A percentile compares a stretch with the other conserved stretches of the same genome.
phyloP scores from a whole-genome alignment of 2,888 invertebrate species.

The Apotomis turbidana region DNA sequence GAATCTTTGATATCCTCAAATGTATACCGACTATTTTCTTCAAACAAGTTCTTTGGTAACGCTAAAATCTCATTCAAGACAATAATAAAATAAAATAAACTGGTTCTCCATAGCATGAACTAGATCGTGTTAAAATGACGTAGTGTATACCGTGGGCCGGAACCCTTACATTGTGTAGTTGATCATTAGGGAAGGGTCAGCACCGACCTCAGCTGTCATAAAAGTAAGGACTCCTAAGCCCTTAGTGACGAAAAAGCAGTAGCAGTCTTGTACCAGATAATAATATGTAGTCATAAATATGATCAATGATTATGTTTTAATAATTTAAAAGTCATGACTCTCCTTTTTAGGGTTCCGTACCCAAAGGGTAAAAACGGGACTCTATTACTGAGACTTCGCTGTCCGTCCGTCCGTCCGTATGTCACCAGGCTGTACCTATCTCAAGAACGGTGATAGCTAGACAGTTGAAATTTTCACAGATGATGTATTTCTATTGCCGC shows the following conservation, averaged over 20 bases:
- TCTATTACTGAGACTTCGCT: too few species aligned
- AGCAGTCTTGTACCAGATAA: not conserved
- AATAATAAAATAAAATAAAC: not conserved
- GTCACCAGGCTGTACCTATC: too few species aligned
- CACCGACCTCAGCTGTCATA: constrained; percentile 24
- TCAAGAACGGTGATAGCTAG: too few species aligned
- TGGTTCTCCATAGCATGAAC: constrained; percentile 12
- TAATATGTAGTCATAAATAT: too few species aligned
- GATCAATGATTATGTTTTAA: too few species aligned
- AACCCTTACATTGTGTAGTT: constrained; percentile 31
- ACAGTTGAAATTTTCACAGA: too few species aligned
- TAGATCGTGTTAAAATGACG: constrained; percentile 29
- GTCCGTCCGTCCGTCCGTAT: too few species aligned
- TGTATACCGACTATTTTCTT: not conserved
- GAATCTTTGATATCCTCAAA: too few species aligned
- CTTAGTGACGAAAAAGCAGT: constrained; percentile 9
- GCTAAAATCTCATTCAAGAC: not conserved
- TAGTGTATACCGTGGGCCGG: constrained; percentile 21
- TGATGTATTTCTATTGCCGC: too few species aligned
- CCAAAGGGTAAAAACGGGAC: too few species aligned
- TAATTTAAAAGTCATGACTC: too few species aligned
- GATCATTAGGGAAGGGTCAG: constrained; percentile 19
- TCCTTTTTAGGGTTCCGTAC: too few species aligned
- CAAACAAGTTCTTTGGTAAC: not conserved
- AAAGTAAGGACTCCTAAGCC: constrained; percentile 15